Evolutionary conservation across 2,888 invertebrate genomes (phyloP).

Genomic region (Bruchidius siliquastri): DNA sequence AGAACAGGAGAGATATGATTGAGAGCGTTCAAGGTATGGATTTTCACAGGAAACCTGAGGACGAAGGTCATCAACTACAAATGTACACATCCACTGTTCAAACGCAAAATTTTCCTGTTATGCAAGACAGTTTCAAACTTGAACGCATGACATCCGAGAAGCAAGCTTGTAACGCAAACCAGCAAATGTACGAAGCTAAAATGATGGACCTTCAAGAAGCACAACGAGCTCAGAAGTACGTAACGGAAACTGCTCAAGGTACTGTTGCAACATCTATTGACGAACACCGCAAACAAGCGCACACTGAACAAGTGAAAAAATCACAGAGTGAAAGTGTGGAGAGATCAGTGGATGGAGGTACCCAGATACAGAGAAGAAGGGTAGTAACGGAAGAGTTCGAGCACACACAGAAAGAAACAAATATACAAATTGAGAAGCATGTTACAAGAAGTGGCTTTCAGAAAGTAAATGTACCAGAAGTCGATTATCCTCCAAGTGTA

Average conservation of each 20-base stretch:
- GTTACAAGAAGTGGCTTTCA: conserved; percentile 27
- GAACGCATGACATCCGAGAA: conserved; percentile 3
- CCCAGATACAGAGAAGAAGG: conserved; percentile 60
- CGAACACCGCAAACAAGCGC: conserved; percentile 32
- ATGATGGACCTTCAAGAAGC: conserved; percentile 17
- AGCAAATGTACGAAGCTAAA: conserved; percentile 11
- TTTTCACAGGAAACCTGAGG: conserved; percentile 10
- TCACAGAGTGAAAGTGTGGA: conserved; percentile 31
- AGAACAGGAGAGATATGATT: conserved; percentile 27
- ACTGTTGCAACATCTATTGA: conserved; percentile 31
- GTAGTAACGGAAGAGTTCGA: conserved; percentile 66
- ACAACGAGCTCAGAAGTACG: conserved; percentile 18
- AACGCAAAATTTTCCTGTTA: conserved; percentile 17
- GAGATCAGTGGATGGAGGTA: conserved; percentile 35
- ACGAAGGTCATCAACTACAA: conserved; percentile 9
- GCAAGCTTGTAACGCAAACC: conserved; percentile 1
- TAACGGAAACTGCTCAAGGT: conserved; percentile 15
- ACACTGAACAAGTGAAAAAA: conserved; percentile 31
- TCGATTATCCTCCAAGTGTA: conserved; percentile 27
- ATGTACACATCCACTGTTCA: conserved; percentile 25
- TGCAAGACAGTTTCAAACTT: background rate
- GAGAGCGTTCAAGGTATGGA: conserved; percentile 28
- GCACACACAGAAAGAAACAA: conserved; percentile 59
- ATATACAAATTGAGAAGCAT: conserved; percentile 59
- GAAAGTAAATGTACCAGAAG: conserved; percentile 30